phyloP scores from a whole-genome alignment of 2,797 vertebrate species.

The Anableps anableps region DNA sequence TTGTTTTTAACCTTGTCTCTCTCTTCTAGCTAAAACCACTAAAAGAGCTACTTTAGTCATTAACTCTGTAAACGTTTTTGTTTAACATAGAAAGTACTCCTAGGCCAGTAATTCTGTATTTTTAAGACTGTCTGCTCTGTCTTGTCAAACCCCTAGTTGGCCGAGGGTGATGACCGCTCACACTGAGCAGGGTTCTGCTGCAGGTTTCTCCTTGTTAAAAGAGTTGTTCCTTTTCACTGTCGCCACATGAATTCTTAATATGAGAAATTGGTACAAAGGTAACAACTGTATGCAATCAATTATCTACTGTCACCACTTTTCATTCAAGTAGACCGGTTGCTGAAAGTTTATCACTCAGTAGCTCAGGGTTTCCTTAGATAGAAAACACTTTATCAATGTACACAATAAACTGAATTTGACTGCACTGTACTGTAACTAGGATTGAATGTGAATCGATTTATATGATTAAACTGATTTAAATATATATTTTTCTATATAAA shows the following conservation, averaged over 20 bases:
- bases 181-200: neutral
- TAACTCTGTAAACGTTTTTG: neutral
- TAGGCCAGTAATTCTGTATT: neutral
- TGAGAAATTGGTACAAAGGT: neutral
- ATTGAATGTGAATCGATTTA: neutral
- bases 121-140: neutral
- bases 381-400: neutral
- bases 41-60: neutral
- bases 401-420: neutral
- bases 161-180: neutral
- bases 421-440: neutral
- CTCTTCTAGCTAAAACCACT: neutral
- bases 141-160: neutral
- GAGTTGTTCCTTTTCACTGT: neutral
- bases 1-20: neutral
- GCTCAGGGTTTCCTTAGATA: neutral
- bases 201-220: neutral
- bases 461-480: neutral
- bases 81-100: neutral
- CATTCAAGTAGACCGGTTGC: neutral
- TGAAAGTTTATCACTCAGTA: neutral
- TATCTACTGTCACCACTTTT: neutral
- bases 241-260: neutral
- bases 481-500: neutral
- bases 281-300: neutral